Base-by-base conservation (phyloP, 2,113 vertebrate genomes). In the Engystomops pustulosus region DNA sequence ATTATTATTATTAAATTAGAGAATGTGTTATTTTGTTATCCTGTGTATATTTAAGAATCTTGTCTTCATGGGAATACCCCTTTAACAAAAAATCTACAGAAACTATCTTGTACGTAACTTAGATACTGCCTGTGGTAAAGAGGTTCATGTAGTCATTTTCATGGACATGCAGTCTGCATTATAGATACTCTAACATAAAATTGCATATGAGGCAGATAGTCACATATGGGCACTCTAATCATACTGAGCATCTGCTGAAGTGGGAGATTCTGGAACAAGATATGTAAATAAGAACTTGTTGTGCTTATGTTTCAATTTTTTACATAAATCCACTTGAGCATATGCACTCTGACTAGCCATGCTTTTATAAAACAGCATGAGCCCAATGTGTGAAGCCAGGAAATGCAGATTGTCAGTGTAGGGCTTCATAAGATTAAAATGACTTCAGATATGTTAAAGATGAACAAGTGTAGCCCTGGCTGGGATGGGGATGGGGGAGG, bases 241-340 rank as follows among this genome's bases (percentile, higher is more conserved):
- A 53, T 76, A 51, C 45, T 53, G 45, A 76, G 70, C 45, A 76
- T 51, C 72, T 76, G 72, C 27, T 53, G 47, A n/a, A n/a, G 27
- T 76, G 72, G 72, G 72, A 76, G 72, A 30, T 51, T 53, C 72
- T 76, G 72, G 72, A 76, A 76, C 8, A 23, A 76, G 72, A 76
- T 76, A 76, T 76, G 17, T 51, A 76, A 49, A 76, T 78, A 78
- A 38, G 32, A 20, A 32, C 53, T 78, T 74, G 25, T 47, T 41
- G 32, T 60, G 34, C 30, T 76, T 51, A 12, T 76, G 18, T 34
- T 53, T 27, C 27, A 41, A 38, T 30, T 76, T 76, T 75, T 34
- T 76, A 53, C 72, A 76, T 34, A 76, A 51, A 76, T 76, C 72
- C 47, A 76, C 17, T 76, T 53, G 47, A 53, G 72, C 72, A 51